Percentiles rank a stretch among this genome's conserved stretches.
Evolutionary conservation across 2,888 invertebrate genomes (phyloP).

Genomic region (Harpalus rubripes): DNA sequence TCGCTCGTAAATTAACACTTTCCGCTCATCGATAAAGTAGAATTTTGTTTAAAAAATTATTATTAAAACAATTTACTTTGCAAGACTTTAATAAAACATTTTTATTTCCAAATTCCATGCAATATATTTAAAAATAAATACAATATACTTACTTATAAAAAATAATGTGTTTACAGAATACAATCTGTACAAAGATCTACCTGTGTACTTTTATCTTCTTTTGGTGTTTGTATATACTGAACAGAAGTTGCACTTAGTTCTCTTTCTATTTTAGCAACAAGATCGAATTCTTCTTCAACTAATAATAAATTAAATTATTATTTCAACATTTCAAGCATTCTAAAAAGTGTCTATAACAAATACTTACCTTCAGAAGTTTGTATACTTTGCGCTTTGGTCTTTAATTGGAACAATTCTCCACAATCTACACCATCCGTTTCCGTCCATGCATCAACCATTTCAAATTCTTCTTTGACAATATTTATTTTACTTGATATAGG

Average conservation of each 20-base stretch:
- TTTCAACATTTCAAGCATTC: neutral
- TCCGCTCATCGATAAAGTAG: no score
- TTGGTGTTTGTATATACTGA: conserved; percentile 60
- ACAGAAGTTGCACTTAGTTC: conserved; percentile 67
- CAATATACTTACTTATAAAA: no score
- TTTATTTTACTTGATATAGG: conserved; percentile 16
- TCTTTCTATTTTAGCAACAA: conserved; percentile 67
- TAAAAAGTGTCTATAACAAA: neutral
- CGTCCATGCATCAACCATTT: conserved; percentile 46
- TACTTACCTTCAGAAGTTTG: conserved; percentile 74
- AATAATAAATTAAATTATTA: conserved; percentile 2
- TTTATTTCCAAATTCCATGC: no score
- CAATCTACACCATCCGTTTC: conserved; percentile 23
- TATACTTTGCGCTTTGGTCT: conserved; percentile 78
- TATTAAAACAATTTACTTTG: no score
- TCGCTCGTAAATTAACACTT: no score
- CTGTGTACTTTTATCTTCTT: conserved; percentile 61
- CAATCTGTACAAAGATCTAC: conserved; percentile 27
- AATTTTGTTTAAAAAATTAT: no score
- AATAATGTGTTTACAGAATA: neutral
- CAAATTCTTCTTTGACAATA: conserved; percentile 11
- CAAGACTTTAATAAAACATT: no score
- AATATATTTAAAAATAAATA: no score
- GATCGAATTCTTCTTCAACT: conserved; percentile 66
- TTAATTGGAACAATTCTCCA: conserved; percentile 72